These are phyloP conservation scores for Melanotaenia trifasciata DNA, from an alignment of 2,797 vertebrate genomes.

Conservation along the genomic window DNA sequence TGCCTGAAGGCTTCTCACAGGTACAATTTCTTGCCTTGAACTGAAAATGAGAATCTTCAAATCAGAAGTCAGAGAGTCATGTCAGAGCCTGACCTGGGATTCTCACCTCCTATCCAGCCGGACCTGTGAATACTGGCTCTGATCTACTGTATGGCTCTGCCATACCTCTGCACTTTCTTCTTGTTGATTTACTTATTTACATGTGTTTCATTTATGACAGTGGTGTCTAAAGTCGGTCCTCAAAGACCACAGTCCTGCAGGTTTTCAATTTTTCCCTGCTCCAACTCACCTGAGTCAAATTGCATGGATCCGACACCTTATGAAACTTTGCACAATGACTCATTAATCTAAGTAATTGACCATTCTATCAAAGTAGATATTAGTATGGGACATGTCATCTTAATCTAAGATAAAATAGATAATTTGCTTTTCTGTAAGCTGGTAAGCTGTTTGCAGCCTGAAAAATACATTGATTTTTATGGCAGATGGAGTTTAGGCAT, in stretches of 20 bases:
- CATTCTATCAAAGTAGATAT: not conserved
- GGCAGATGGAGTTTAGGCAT: conserved; percentile 32
- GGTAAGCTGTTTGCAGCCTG: conserved; percentile 1
- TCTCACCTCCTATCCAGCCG: conserved; percentile 81
- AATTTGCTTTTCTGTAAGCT: not conserved
- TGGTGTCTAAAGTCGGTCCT: too few species aligned
- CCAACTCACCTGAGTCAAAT: too few species aligned
- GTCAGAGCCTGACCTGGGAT: conserved; percentile 84
- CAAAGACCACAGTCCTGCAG: too few species aligned
- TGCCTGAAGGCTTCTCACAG: conserved; percentile 87
- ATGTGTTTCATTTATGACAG: conserved; percentile 26
- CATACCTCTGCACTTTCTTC: conserved; percentile 32
- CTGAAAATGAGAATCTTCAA: conserved; percentile 88
- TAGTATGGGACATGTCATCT: not conserved
- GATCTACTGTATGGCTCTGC: conserved; percentile 49
- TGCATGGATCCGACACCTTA: too few species aligned
- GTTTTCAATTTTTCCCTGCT: too few species aligned
- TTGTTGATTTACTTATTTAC: conserved; percentile 13
- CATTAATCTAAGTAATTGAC: not conserved
- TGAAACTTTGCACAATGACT: too few species aligned
- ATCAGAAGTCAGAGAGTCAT: conserved; percentile 83
- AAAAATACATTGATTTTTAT: conserved; percentile 24
- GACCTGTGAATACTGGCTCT: conserved; percentile 77
- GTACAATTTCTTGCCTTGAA: conserved; percentile 85
- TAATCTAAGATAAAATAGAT: not conserved